Evolutionary conservation across 1,140 invertebrate genomes (phyloP), one percentile per base, ranked within the genome.

Genomic region (Drosophila ercepeae): DNA sequence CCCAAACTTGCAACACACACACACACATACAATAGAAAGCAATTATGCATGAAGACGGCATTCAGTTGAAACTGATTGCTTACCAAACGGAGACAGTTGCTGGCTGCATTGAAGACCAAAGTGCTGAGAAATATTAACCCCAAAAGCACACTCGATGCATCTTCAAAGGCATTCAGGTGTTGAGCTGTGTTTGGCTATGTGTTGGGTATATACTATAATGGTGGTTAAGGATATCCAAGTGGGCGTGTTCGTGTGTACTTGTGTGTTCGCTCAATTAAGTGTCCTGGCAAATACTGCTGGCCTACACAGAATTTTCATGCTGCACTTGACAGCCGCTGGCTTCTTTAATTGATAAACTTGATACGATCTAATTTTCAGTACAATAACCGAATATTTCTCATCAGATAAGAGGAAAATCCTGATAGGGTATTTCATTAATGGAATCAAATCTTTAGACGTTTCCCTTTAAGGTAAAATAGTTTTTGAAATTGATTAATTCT

Each of bases 11-110:
- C 49, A 29, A 52, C 14, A 51, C 23, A 34, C 39, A 59, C 36
- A 11, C 19, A 14, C 23, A 44, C 27, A 29, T 29, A 73, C 50
- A 73, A 64, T 55, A 46, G 32, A 46, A 76, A 79, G 81, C 76
- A 81, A 81, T 81, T 82, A 82, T 73, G 78, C 78, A 82, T 81
- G 57, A 81, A 81, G 78, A 81, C 68, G 68, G 55, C 64, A 69
- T 82, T 81, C 73, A 69, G 78, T 81, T 81, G 67, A 82, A 82
- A 81, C 77, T 82, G 78, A 81, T 81, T 82, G 78, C 78, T 51
- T 55, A 67, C 60, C 55, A 67, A 72, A 46, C 29, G 46, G 54
- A 65, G 65, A 72, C 77, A 77, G 55, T 58, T 71, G 27, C 51
- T 58, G 44, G 18, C 53, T 34, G 46, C 27, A 75, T 59, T 36